A percentile compares a stretch with the other conserved stretches of the same genome.
Conservation (phyloP, 2,113 vertebrate species). For the Pangasianodon hypophthalmus region DNA sequence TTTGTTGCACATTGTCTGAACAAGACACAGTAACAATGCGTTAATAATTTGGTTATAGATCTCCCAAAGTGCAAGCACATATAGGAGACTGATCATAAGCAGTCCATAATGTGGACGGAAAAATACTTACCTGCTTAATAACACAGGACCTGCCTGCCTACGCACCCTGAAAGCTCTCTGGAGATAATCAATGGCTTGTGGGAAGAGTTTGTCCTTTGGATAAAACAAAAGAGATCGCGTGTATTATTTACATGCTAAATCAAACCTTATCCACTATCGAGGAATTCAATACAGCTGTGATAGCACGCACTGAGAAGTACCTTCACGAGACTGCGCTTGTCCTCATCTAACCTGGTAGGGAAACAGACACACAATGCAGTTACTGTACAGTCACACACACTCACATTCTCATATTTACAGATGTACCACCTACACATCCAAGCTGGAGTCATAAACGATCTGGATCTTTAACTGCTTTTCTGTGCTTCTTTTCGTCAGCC, state of each 20-base stretch:
- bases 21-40: slow-evolving; percentile 12
- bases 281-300: slow-evolving; percentile 9
- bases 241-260: slow-evolving; percentile 9
- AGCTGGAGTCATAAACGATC: slow-evolving; percentile 86
- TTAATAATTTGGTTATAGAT: neutral
- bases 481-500: slow-evolving; percentile 82
- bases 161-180: slow-evolving; percentile 89
- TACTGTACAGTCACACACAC: neutral
- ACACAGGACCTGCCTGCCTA: slow-evolving; percentile 79
- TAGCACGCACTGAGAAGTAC: slow-evolving; percentile 67
- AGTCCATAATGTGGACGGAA: neutral
- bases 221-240: slow-evolving; percentile 37
- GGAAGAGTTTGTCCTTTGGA: slow-evolving; percentile 88
- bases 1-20: slow-evolving; percentile 91
- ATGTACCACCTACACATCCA: slow-evolving; percentile 82
- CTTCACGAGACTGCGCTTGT: slow-evolving; percentile 89
- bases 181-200: slow-evolving; percentile 91
- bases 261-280: slow-evolving; percentile 1
- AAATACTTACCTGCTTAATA: slow-evolving; percentile 86
- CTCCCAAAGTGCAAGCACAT: neutral
- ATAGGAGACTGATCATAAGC: slow-evolving; percentile 8
- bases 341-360: slow-evolving; percentile 78
- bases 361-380: slow-evolving; percentile 24
- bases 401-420: neutral
- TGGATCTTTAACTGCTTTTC: slow-evolving; percentile 86